Evolutionary conservation across 1,140 invertebrate genomes (phyloP), one percentile per base, ranked within the genome.

Genomic region (Zaprionus taronus): DNA sequence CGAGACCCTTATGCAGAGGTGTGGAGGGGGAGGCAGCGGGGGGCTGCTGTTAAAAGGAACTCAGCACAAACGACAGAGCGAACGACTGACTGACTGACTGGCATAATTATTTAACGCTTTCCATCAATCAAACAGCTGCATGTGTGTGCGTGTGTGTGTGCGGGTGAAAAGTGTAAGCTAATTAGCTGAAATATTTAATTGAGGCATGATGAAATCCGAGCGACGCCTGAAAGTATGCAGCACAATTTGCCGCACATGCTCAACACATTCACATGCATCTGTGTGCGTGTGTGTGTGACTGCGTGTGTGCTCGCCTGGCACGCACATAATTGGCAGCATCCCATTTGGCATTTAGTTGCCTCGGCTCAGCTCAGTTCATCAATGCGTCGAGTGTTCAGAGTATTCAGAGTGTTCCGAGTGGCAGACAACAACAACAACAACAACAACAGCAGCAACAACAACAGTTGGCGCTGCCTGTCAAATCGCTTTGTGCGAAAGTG

Each of bases 111-210:
- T 87, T 77, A 87, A 83, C 69, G 77, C 72, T 69, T 70, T 53
- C 57, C 83, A 87, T 87, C 83, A 86, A 83, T 83, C 80, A 83
- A 47, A 14, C 28, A 41, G 26, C 12, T 57, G 36, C 28, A 41
- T 22, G 69, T 49, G 28, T n/a, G 22, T 22, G 51, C 31, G 62
- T 71, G 51, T 44, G 62, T 71, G 61, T 47, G 56, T 65, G 79
- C 68, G 70, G 81, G 56, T 69, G 61, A 17, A 56, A 81, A 86
- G 83, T 87, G 83, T 83, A 53, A 69, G 84, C 85, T 90, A 90
- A 89, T 89, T 90, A 90, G 84, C 84, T 89, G 74, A 79, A 89
- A 89, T 73, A 84, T 90, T 84, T 84, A 84, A 89, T 84, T 81
- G 74, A 69, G 66, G 79, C 74, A 84, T 47, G 84, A 89, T 84